Conservation (phyloP, 2,888 invertebrate species). For the Sminthurides aquaticus region DNA sequence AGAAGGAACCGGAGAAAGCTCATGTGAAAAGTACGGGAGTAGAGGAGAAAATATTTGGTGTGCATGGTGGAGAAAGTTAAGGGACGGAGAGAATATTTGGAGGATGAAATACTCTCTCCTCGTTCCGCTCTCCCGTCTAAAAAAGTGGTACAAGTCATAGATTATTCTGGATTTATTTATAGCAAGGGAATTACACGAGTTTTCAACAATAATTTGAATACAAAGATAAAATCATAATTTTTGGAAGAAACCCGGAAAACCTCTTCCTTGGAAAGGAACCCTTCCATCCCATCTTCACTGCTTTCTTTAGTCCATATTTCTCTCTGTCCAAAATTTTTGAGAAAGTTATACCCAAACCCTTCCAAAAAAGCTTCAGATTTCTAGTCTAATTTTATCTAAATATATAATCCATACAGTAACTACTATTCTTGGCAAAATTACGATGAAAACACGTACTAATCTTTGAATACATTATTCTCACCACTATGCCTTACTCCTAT, state of each 20-base stretch:
- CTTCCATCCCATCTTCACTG: too few species aligned
- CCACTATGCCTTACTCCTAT: too few species aligned
- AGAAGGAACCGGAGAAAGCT: neutral
- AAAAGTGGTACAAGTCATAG: constrained; percentile 8
- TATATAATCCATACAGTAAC: too few species aligned
- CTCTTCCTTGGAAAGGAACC: too few species aligned
- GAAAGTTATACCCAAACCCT: too few species aligned
- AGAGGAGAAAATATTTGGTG: neutral
- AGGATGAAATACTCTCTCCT: neutral
- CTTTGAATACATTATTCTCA: too few species aligned
- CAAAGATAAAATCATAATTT: constrained; percentile 13
- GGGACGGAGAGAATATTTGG: neutral
- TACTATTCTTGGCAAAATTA: too few species aligned
- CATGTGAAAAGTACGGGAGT: neutral
- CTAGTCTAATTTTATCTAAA: too few species aligned
- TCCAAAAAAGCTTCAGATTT: too few species aligned
- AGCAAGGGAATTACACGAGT: constrained; percentile 15
- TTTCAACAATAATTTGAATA: constrained; percentile 21
- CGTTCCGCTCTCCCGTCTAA: neutral
- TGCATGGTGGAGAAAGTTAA: neutral
- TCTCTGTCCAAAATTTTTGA: too few species aligned
- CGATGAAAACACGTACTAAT: too few species aligned
- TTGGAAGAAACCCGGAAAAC: neutral
- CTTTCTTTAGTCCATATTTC: too few species aligned
- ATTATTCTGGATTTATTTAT: constrained; percentile 22